Evolutionary conservation across 1,140 invertebrate genomes (phyloP), one percentile per base, ranked within the genome.

Genomic region (Protaetia brevitarsis): DNA sequence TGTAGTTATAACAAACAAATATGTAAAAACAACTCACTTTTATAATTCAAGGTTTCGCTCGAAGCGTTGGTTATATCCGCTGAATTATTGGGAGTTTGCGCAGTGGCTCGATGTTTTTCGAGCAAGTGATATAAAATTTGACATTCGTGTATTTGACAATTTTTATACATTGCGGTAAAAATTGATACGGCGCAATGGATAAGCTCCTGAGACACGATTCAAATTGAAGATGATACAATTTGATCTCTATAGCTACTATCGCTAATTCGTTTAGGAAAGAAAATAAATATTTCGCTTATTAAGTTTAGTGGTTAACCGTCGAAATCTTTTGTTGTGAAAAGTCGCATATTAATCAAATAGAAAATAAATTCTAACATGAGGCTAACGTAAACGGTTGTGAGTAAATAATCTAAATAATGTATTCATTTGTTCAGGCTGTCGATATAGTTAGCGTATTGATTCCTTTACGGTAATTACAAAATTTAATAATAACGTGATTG

Each of bases 91-190:
- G n/a, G n/a, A n/a, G n/a, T n/a, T n/a, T 41, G 36, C 36, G 36
- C n/a, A 41, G n/a, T 1, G 19, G 19, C 36, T n/a, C n/a, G n/a
- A 41, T 41, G 36, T 41, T 41, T 41, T 37, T n/a, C n/a, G n/a
- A 3, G 8, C 4, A 19, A 45, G 23, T 19, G 13, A 45, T 23
- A 2, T 23, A 21, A 45, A 45, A 13, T 19, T 45, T 45, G 41
- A 45, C 41, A 45, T 45, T 45, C 23, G 8, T 45, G 41, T 45
- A 45, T 45, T 45, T 45, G 41, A 21, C 41, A 45, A 45, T 13
- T 45, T 7, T 45, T n/a, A n/a, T n/a, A n/a, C n/a, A n/a, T n/a
- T n/a, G n/a, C n/a, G 23, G 7, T 4, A 16, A 45, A 45, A 45
- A 45, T 45, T 23, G 0, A 45, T n/a, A 21, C 23, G 23, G 41